A percentile compares a stretch with the other conserved stretches of the same genome.
Conservation (phyloP, 2,113 vertebrate genomes). For the Rhadina sibilatrix region DNA sequence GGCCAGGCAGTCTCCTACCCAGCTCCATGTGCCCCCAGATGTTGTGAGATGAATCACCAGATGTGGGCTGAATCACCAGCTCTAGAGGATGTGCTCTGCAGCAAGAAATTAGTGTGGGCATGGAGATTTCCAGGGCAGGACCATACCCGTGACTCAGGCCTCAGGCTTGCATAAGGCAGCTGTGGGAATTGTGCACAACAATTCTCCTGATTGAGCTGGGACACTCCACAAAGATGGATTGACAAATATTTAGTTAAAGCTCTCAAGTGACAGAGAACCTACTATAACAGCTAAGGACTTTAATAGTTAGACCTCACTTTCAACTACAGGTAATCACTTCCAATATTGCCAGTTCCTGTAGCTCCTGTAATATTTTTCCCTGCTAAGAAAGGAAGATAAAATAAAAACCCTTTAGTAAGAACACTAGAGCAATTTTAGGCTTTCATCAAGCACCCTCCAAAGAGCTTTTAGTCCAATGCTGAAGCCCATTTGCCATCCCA, state of each 20-base stretch:
- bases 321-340: neutral
- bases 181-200: neutral
- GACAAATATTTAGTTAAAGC: constrained; percentile 37
- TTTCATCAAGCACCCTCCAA: neutral
- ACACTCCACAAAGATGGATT: neutral
- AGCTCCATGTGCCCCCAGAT: rapidly evolving
- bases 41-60: rapidly evolving
- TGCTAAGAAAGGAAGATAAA: neutral
- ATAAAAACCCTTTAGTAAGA: neutral
- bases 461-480: neutral
- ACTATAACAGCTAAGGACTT: neutral
- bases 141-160: neutral
- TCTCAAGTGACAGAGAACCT: neutral
- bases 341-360: neutral
- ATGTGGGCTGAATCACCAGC: rapidly evolving
- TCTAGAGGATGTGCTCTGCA: neutral
- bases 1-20: neutral
- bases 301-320: neutral
- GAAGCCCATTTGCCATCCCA: neutral
- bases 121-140: neutral
- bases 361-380: neutral
- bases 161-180: neutral
- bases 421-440: neutral
- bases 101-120: neutral
- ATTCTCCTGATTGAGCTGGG: neutral